A percentile compares a stretch with the other conserved stretches of the same genome.
Conservation (phyloP, 2,797 vertebrate species). For the Acropternis orthonyx region DNA sequence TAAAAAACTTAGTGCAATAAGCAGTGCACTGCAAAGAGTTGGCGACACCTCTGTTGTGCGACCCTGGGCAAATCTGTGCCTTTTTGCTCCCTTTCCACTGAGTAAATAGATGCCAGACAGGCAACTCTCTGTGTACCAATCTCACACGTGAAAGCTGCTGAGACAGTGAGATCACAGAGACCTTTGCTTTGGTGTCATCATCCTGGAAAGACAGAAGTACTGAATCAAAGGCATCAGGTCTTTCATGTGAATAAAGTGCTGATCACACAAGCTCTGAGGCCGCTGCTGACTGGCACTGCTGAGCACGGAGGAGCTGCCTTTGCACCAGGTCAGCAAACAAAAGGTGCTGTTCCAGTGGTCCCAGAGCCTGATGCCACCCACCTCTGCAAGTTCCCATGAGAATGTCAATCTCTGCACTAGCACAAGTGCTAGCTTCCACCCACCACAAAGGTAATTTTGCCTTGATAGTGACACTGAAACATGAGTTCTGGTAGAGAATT, state of each 20-base stretch:
- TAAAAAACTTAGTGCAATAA: not conserved
- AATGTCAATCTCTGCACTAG: not conserved
- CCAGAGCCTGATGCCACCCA: not conserved
- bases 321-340: constrained; percentile 13
- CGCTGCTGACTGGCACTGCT: constrained; percentile 32
- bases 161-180: constrained; percentile 52
- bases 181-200: constrained; percentile 63
- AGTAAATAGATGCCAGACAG: constrained; percentile 36
- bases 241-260: constrained; percentile 61
- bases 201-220: constrained; percentile 53
- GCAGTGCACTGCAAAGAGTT: not conserved
- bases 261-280: constrained; percentile 11
- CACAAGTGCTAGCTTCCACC: not conserved
- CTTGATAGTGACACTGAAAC: not conserved
- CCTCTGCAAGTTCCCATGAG: constrained; percentile 1
- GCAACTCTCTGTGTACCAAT: not conserved
- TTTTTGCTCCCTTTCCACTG: constrained; percentile 22
- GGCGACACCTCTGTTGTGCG: not conserved
- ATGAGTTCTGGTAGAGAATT: not conserved
- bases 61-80: not conserved
- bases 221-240: constrained; percentile 40
- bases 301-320: not conserved
- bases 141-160: constrained; percentile 40
- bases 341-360: constrained; percentile 21
- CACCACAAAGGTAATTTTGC: not conserved